Conservation (phyloP, 37 sponge, comb jelly and placozoan species). For the Oscarella lobularis region DNA sequence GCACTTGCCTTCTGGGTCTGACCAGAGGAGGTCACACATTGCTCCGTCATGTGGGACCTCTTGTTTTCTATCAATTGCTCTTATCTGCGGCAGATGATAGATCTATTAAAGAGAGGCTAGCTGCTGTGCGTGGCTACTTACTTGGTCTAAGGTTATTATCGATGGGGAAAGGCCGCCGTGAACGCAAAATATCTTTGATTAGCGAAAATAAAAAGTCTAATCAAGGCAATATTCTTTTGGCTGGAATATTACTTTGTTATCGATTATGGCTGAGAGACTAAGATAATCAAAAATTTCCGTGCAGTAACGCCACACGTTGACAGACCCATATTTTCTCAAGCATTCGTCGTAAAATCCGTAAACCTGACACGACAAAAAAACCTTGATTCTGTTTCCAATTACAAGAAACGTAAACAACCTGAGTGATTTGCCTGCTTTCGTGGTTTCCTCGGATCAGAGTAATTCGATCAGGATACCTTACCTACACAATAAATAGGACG, state of each 20-base stretch:
- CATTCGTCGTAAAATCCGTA: constrained; percentile 99
- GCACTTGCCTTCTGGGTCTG: constrained; percentile 86
- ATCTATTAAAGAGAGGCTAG: background rate
- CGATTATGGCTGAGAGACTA: constrained; percentile 94
- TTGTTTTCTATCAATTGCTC: constrained; percentile 92
- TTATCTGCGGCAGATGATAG: constrained; percentile 28
- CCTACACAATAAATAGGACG: constrained; percentile 21
- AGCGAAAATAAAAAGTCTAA: background rate
- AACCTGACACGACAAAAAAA: constrained; percentile 38
- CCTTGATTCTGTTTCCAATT: background rate
- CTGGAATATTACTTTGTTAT: constrained; percentile 62
- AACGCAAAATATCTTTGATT: constrained; percentile 86
- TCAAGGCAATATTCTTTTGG: background rate
- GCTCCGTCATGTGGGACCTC: constrained; percentile 99
- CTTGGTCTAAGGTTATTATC: constrained; percentile 87
- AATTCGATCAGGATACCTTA: constrained; percentile 91
- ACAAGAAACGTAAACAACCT: no score
- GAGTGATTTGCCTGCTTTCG: constrained; percentile 96
- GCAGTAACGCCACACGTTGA: constrained; percentile 99
- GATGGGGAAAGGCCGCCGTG: constrained; percentile 99
- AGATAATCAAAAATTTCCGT: constrained; percentile 99
- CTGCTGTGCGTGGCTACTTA: constrained; percentile 3
- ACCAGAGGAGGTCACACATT: constrained; percentile 99
- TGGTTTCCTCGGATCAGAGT: constrained; percentile 93
- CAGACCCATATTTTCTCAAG: constrained; percentile 91